phyloP scores from a whole-genome alignment of 30 jellyfish, hydroid and myxozoan genomes.

The Thelohanellus kitauei region DNA sequence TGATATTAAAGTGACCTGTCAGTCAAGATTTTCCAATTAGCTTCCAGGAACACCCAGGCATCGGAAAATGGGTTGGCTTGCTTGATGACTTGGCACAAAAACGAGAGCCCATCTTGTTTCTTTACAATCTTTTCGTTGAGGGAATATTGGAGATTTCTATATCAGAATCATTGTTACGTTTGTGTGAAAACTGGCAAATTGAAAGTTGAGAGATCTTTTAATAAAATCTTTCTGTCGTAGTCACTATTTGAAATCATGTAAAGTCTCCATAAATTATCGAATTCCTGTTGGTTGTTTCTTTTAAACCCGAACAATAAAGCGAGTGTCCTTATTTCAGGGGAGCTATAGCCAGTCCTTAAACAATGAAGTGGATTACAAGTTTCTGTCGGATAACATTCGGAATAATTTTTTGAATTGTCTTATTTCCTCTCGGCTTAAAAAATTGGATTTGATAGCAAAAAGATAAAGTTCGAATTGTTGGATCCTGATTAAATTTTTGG shows the following conservation, averaged over 20 bases:
- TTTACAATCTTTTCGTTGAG: not conserved
- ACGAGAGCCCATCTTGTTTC: not conserved
- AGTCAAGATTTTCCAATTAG: not conserved
- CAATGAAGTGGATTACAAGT: not conserved
- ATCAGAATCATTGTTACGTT: not conserved
- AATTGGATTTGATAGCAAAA: slow-evolving; percentile 29
- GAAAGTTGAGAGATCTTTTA: slow-evolving; percentile 55
- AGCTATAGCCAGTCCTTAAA: slow-evolving; percentile 11
- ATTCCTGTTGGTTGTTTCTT: slow-evolving; percentile 21
- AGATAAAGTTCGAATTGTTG: slow-evolving; percentile 37
- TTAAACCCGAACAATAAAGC: slow-evolving; percentile 37
- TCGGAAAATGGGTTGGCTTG: not conserved
- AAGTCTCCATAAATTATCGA: slow-evolving; percentile 25
- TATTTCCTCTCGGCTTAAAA: too few relatives aligned
- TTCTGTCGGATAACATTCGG: too few relatives aligned
- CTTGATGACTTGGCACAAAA: not conserved
- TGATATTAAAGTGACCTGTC: not conserved
- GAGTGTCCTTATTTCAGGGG: slow-evolving; percentile 56
- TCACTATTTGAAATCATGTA: slow-evolving; percentile 30
- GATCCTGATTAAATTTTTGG: slow-evolving; percentile 15
- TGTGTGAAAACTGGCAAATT: not conserved
- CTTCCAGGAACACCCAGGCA: not conserved
- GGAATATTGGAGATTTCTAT: not conserved
- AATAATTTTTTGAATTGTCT: too few relatives aligned
- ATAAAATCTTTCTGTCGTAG: slow-evolving; percentile 34